Percentiles rank a stretch among this genome's conserved stretches.
These are phyloP conservation scores for Scomberomorus guttatus DNA, from an alignment of 2,797 vertebrate genomes.

Conservation along the genomic window DNA sequence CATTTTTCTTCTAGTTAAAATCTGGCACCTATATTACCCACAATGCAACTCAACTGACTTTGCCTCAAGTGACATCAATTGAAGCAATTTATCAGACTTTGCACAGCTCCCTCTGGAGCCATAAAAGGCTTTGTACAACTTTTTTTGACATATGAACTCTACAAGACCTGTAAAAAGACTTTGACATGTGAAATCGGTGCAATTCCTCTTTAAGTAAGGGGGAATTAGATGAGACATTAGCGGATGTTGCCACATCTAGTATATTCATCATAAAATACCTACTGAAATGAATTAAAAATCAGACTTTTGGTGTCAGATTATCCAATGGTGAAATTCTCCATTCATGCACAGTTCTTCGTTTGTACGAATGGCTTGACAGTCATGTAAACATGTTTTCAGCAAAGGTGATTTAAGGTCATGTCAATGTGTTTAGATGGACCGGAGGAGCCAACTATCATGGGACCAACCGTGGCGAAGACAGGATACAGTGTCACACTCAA, in stretches of 20 bases:
- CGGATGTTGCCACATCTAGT: not conserved
- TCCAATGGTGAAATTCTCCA: not conserved
- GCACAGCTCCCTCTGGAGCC: no score
- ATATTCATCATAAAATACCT: not conserved
- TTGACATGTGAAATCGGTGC: no score
- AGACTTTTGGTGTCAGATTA: not conserved
- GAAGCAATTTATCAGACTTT: no score
- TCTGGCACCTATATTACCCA: no score
- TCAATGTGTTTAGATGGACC: conserved; percentile 71
- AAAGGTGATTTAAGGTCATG: not conserved
- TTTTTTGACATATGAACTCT: no score
- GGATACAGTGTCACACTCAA: conserved; percentile 45
- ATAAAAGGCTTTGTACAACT: no score
- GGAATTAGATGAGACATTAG: not conserved
- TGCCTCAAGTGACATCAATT: no score
- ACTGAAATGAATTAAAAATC: not conserved
- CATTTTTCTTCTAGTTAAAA: no score
- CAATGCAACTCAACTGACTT: no score
- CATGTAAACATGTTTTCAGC: conserved; percentile 11
- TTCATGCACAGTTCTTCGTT: not conserved
- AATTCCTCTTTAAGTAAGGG: not conserved
- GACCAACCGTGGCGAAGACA: conserved; percentile 3
- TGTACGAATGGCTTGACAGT: not conserved
- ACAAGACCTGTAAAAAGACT: no score
- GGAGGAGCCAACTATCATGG: conserved; percentile 22